Base-by-base conservation (phyloP, 2,888 invertebrate species). In the Hecatera dysodea region DNA sequence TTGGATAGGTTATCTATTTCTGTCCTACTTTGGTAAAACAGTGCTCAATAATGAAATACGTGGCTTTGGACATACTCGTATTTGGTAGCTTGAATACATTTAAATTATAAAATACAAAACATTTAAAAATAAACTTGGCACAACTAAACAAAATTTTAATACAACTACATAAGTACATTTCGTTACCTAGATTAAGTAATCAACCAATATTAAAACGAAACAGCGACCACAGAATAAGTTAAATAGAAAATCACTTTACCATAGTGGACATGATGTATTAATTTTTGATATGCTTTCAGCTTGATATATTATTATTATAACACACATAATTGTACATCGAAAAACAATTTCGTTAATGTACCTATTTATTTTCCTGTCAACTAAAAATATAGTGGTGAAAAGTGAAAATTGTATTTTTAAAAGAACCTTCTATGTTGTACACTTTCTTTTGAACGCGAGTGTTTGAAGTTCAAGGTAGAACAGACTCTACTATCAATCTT, bases 391-490 rank as follows among this genome's bases (percentile, higher is more conserved):
- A 9, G 27, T 22, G 22, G 1, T 9, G 1, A 44, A 59, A 56
- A 27, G 2, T 12, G 0, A 44, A 55, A 56, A 29, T 50, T 46
- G 11, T 2, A 44, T 59, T 50, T 36, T 19, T 33, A n/a, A 46
- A 60, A 19, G 2, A 3, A 55, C 6, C 33, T 1, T 29, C 3
- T 36, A 11, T 64, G 15, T 6, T 44, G 33, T 46, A 11, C 12
- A 46, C 50, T 62, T 67, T 57, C 9, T 73, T 67, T 46, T 22
- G 15, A 27, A 67, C 53, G 27, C 8, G 46, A 77, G 46, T 80
- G 67, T 82, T 57, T 8, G 50, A 82, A 72, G 74, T 82, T 77
- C 77, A 82, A 82, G 82, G 75, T 65, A 8, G 46, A 67, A 33
- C 50, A 33, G 65, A 29, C 42, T 53, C 11, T 11, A 24, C 75